Evolutionary conservation across 2,888 invertebrate species (phyloP), one percentile per base, ranked within the genome.

Genomic region (Mesochorus sp.): DNA sequence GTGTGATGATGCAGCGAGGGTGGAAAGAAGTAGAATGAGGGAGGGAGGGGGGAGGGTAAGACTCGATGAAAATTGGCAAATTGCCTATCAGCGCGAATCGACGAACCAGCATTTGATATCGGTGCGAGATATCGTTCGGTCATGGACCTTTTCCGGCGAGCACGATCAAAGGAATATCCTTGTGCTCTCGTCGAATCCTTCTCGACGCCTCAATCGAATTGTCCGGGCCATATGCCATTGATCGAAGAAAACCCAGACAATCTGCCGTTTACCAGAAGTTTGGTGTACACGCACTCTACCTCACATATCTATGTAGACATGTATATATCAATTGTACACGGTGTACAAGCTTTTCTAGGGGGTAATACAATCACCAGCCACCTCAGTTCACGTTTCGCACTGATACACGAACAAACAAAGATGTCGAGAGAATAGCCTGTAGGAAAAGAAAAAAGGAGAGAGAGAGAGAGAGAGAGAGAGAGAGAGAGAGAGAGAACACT

Each of bases 81-180:
- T 85, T 84, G 84, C 82, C 83, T 82, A 85, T 85, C 85, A 85
- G 83, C 81, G 76, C 80, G 83, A 84, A 86, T 86, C 83, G 82
- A 76, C 80, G 78, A 78, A 79, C 82, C 83, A n/a, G n/a, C n/a
- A 83, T 86, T 86, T 85, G 82, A 86, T 86, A 86, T 82, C 81
- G 71, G 73, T 68, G 81, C 77, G 82, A 86, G 81, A 85, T 83
- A 83, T 86, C 81, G 83, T 76, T 80, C 77, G 66, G 66, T 59
- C 66, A 72, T 51, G 71, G 74, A 72, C 73, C 51, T 42, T 57
- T 19, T n/a, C 39, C 44, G 49, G 47, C 57, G 49, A 39, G 70
- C 74, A 64, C 75, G 76, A 80, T 74, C 76, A 68, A 81, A 81
- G 78, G 79, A 82, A 80, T 74, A 71, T 70, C 68, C 66, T 81